A percentile compares a stretch with the other conserved stretches of the same genome.
Conservation (phyloP, 2,113 vertebrate species). For the Hipposideros armiger region DNA sequence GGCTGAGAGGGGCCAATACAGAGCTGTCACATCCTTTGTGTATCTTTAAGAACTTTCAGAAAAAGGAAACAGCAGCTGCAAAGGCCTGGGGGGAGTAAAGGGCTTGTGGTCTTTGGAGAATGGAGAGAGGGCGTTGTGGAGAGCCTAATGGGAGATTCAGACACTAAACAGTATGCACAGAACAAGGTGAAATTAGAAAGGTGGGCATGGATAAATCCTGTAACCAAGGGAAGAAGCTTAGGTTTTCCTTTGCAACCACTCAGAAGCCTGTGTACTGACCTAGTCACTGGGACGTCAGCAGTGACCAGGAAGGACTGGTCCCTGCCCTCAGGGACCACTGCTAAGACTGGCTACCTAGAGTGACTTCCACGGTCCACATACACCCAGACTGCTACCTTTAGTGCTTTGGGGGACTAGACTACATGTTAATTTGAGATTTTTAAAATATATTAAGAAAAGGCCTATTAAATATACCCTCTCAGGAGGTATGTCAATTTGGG, state of each 20-base stretch:
- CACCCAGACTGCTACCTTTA: neutral
- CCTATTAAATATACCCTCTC: neutral
- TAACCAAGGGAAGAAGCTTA: neutral
- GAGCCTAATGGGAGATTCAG: too few relatives aligned
- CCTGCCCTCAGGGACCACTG: neutral
- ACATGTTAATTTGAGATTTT: constrained; percentile 21
- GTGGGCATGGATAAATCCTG: neutral
- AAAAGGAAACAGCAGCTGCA: neutral
- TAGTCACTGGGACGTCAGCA: neutral
- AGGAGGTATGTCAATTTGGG: neutral
- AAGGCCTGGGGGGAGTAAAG: neutral
- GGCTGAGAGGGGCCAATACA: neutral
- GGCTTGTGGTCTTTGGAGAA: neutral
- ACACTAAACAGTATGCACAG: too few relatives aligned
- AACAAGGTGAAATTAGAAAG: neutral
- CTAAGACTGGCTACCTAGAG: neutral
- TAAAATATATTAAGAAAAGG: constrained; percentile 39
- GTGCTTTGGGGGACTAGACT: neutral
- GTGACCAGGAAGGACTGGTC: neutral
- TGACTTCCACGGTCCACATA: neutral
- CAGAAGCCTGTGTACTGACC: neutral
- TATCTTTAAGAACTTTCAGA: neutral
- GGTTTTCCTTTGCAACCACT: neutral
- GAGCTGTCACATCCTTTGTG: neutral
- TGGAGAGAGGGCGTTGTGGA: neutral